phyloP scores from a whole-genome alignment of 2,888 invertebrate species.

The Cantharis lateralis region DNA sequence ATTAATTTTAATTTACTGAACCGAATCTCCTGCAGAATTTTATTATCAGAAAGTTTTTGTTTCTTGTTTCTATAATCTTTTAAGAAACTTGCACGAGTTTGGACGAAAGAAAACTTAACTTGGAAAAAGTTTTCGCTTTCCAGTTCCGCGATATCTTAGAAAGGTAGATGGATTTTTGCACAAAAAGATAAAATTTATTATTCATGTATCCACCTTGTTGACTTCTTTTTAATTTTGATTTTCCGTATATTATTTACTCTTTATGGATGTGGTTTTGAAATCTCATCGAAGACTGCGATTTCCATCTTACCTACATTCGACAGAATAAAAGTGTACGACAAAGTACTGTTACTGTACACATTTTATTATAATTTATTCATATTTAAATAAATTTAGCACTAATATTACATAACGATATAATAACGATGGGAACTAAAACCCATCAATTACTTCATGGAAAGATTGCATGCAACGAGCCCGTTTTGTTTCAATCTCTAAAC shows the following conservation, averaged over 20 bases:
- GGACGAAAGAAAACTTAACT: slow-evolving; percentile 2
- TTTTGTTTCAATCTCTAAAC: slow-evolving; percentile 29
- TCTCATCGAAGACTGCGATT: neutral
- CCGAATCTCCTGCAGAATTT: slow-evolving; percentile 10
- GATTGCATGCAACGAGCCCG: slow-evolving; percentile 10
- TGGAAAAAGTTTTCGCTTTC: slow-evolving; percentile 3
- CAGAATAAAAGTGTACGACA: neutral
- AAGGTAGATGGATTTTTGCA: neutral
- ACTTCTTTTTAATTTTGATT: neutral
- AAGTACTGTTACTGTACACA: neutral
- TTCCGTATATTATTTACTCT: neutral
- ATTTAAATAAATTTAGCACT: neutral
- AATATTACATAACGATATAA: neutral
- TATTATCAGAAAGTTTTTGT: slow-evolving; percentile 13
- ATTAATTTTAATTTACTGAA: slow-evolving; percentile 7
- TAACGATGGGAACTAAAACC: slow-evolving; percentile 1
- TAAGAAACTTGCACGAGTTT: slow-evolving; percentile 13
- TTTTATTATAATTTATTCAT: slow-evolving; percentile 2
- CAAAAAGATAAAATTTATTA: neutral
- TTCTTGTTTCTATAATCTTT: slow-evolving; percentile 18
- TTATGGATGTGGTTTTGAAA: neutral
- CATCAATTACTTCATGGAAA: slow-evolving; percentile 5
- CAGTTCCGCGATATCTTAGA: neutral
- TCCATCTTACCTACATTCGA: neutral
- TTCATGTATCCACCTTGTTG: neutral